Conservation (phyloP, 2,888 invertebrate species). For the Dermolepida albohirtum region DNA sequence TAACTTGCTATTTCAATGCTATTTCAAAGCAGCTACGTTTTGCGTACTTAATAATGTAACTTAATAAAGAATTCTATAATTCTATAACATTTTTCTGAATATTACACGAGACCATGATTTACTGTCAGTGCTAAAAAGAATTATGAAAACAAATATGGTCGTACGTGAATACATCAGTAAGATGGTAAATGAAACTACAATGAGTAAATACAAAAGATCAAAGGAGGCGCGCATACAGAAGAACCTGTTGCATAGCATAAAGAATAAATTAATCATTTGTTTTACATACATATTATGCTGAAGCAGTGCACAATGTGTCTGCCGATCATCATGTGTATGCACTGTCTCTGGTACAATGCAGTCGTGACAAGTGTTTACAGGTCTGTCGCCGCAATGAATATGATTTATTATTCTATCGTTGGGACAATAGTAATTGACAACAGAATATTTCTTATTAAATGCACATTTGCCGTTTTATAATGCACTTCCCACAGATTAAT, state of each 20-base stretch:
- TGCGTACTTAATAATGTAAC: no score
- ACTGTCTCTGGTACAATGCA: constrained; percentile 17
- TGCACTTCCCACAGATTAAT: constrained; percentile 9
- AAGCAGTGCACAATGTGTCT: constrained; percentile 5
- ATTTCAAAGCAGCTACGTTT: no score
- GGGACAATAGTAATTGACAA: constrained; percentile 26
- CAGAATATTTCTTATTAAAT: constrained; percentile 20
- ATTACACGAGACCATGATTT: no score
- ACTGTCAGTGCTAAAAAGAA: no score
- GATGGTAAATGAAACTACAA: no score
- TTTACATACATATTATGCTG: not conserved
- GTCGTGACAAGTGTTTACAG: constrained; percentile 33
- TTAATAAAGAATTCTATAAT: no score
- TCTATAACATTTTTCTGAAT: no score
- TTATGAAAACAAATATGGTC: no score
- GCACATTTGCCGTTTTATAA: not conserved
- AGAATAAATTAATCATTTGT: constrained; percentile 23
- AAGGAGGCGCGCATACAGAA: no score
- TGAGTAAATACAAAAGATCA: no score
- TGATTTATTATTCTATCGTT: constrained; percentile 34
- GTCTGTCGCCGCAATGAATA: constrained; percentile 34
- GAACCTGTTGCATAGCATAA: constrained; percentile 1
- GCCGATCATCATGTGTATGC: constrained; percentile 15
- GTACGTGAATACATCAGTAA: no score
- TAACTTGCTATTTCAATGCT: no score